Percentiles rank a stretch among this genome's conserved stretches.
phyloP scores from a whole-genome alignment of 2,797 vertebrate genomes.

The Enteromius mattozi region DNA sequence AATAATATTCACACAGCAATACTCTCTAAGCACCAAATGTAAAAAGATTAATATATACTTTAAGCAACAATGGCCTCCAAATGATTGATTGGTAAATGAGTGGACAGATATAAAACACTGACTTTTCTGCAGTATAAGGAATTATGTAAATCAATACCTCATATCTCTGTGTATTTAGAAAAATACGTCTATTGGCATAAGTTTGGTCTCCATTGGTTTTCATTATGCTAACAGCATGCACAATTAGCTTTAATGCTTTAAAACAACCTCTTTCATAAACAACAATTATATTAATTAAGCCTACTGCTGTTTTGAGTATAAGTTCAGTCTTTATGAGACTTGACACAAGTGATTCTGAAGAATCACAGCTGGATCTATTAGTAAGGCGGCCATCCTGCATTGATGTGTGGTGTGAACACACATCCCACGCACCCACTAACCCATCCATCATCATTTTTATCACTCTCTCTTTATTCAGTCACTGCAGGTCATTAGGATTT shows the following conservation, averaged over 20 bases:
- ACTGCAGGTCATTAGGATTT: conserved; percentile 13
- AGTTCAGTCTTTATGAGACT: conserved; percentile 25
- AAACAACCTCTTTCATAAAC: conserved; percentile 39
- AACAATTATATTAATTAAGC: conserved; percentile 44
- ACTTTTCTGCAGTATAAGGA: conserved; percentile 7
- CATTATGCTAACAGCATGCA: conserved; percentile 35
- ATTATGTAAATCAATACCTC: conserved; percentile 16
- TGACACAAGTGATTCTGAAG: conserved; percentile 39
- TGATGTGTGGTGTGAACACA: conserved; percentile 30
- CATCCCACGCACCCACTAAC: not conserved
- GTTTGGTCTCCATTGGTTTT: conserved; percentile 34
- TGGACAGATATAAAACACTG: not conserved
- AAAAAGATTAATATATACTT: not conserved
- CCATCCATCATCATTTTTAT: conserved; percentile 39
- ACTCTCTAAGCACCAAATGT: not conserved
- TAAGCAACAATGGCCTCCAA: not conserved
- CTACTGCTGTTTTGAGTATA: conserved; percentile 31
- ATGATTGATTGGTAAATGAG: not conserved
- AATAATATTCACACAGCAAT: not conserved
- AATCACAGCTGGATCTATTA: conserved; percentile 44
- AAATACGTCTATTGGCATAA: not conserved
- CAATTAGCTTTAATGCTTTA: conserved; percentile 42
- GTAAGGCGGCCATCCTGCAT: conserved; percentile 12
- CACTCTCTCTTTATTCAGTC: conserved; percentile 13
- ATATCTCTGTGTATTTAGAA: conserved; percentile 10